phyloP scores from a whole-genome alignment of 2,113 vertebrate species.

The Heterocephalus glaber region DNA sequence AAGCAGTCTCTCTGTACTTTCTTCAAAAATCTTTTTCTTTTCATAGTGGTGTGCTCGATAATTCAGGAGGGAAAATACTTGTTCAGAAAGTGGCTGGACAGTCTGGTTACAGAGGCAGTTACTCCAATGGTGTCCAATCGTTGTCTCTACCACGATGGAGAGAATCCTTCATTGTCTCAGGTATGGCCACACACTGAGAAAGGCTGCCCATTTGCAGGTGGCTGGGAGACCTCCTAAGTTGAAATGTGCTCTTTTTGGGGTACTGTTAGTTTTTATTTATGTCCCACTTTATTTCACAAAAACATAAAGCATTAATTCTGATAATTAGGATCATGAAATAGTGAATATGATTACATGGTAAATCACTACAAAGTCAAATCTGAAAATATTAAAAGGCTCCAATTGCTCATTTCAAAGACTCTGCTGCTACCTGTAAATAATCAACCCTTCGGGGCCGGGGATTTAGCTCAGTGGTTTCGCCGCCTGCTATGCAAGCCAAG shows the following conservation, averaged over 20 bases:
- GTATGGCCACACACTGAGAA: slow-evolving; percentile 79
- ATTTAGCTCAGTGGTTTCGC: no score
- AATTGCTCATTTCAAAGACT: slow-evolving; percentile 26
- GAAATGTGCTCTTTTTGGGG: background rate
- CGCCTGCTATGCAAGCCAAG: no score
- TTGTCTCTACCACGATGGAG: slow-evolving; percentile 95
- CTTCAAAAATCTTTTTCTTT: slow-evolving; percentile 47
- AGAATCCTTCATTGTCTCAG: slow-evolving; percentile 95
- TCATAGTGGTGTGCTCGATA: slow-evolving; percentile 92
- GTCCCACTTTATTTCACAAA: background rate
- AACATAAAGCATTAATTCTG: slow-evolving; percentile 14
- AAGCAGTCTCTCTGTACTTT: background rate
- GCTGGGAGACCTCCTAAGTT: background rate
- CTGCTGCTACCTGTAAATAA: background rate
- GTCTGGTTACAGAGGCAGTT: slow-evolving; percentile 92
- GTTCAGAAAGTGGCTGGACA: slow-evolving; percentile 95
- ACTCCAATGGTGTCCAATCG: slow-evolving; percentile 91
- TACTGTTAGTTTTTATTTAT: background rate
- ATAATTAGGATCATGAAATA: slow-evolving; percentile 43
- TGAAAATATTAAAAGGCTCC: slow-evolving; percentile 20
- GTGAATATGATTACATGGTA: slow-evolving; percentile 2
- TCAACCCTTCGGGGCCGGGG: no score
- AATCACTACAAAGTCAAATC: slow-evolving; percentile 11
- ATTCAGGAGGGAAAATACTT: slow-evolving; percentile 94
- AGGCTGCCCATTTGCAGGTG: accelerated